Base-by-base conservation (phyloP, 2,888 invertebrate species). In the Idaea biselata region DNA sequence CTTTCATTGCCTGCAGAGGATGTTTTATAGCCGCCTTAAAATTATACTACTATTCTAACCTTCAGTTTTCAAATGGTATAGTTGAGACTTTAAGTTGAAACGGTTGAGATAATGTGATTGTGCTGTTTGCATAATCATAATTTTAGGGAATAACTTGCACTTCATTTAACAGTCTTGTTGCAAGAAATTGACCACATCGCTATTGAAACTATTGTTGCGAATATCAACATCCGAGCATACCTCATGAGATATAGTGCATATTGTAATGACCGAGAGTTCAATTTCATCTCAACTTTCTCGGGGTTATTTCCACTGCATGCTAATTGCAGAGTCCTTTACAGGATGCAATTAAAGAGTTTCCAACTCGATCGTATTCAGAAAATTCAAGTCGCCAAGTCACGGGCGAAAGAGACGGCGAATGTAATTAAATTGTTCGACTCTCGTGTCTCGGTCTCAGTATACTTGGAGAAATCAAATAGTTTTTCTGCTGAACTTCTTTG, bases 351-450 rank as follows among this genome's bases (percentile, higher is more conserved):
- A 86, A 86, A 82, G 81, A 84, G 81, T 84, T 86, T 78, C 77
- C 75, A 81, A 82, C 81, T 81, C 69, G 73, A 79, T 79, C 78
- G 75, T 78, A 76, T 81, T 81, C 78, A 74, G 65, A 57, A 69
- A 76, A 75, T 73, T 69, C 69, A 70, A 74, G 75, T 76, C 78
- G 79, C 74, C 73, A 81, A 82, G 79, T 78, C 75, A 78, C 69
- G 81, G 71, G 78, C 68, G 76, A 86, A 79, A 79, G 81, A 82
- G 84, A 86, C 66, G 71, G 79, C 76, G 75, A 81, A 80, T 84
- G 82, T 87, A 87, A 88, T 88, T 88, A 88, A 88, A 88, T 89
- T 86, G 86, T 87, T 84, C 84, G 78, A 79, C 78, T 74, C 76
- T 74, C 71, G 77, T 80, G 76, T 79, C 77, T 76, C 72, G 70